Base-by-base conservation (phyloP, 2,113 vertebrate genomes). In the Cheirogaleus medius region DNA sequence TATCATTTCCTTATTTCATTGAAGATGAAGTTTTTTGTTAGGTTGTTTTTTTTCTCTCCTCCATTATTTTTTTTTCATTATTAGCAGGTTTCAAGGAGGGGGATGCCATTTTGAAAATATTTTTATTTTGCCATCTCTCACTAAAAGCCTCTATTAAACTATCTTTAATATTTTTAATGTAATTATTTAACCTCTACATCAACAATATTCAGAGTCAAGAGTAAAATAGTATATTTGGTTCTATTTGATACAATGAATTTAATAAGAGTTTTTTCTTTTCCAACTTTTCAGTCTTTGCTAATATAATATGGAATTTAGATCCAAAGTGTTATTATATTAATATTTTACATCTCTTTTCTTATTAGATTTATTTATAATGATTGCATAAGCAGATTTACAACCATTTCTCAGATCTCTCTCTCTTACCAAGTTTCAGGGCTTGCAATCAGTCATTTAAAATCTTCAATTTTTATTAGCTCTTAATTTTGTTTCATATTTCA, bases 1-100 rank as follows among this genome's bases (percentile, higher is more conserved):
- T n/a, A 74, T 77, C 68, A 60, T 87, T 94, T 97, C 63, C 92
- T 87, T 64, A 3, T 87, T 92, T 94, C 94, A 83, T 34, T 90
- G 47, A 87, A 54, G 23, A 60, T 76, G 25, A 83, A 69, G 25
- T 68, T 77, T 47, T 11, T 27, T 25, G 23, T 4, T 47, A 27
- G 20, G 4, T 23, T 39, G 21, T 21, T 47, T 92, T 39, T 49
- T 25, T 32, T 44, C n/a, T 4, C 18, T 34, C 13, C 10, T 39
- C 44, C 4, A 14, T 56, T 85, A 5, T 73, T 60, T 49, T 83
- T 54, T 77, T 91, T 78, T 52, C 27, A 77, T 54, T 89, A 77
- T 25, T 90, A 34, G 20, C 71, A 76, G 17, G 21, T 71, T 93
- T 77, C 54, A 66, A 73, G 47, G 20, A 89, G 15, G 15, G 5